Conservation (phyloP, 2,797 vertebrate species). For the Bovichtus diacanthus region DNA sequence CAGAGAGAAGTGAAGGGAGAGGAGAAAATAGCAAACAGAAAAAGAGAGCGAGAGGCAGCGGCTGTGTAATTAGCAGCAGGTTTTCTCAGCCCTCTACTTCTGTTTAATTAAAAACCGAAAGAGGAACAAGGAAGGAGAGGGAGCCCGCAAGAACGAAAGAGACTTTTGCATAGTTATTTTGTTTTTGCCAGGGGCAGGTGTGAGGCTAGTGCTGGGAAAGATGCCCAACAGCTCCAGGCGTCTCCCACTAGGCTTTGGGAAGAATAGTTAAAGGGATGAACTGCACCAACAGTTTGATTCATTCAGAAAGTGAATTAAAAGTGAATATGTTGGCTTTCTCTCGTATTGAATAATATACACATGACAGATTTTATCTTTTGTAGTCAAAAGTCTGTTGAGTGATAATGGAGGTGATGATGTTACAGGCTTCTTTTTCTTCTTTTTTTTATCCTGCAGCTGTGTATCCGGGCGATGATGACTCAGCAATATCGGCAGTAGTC, state of each 20-base stretch:
- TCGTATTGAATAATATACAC: constrained; percentile 13
- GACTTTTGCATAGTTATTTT: constrained; percentile 77
- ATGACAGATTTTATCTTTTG: not conserved
- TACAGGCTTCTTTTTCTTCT: constrained; percentile 13
- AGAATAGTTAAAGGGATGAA: constrained; percentile 63
- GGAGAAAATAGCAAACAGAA: constrained; percentile 57
- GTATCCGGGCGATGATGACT: constrained; percentile 71
- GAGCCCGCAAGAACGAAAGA: constrained; percentile 59
- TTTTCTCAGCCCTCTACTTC: constrained; percentile 80
- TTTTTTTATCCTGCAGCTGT: constrained; percentile 54
- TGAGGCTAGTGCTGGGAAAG: constrained; percentile 67
- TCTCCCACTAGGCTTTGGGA: constrained; percentile 62
- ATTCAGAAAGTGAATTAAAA: constrained; percentile 59
- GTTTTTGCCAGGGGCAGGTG: constrained; percentile 80
- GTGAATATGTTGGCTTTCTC: constrained; percentile 20
- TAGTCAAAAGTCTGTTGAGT: constrained; percentile 43
- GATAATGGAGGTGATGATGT: constrained; percentile 54
- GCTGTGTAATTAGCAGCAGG: constrained; percentile 83
- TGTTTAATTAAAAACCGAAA: constrained; percentile 84
- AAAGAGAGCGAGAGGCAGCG: constrained; percentile 64
- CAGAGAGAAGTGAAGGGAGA: constrained; percentile 39
- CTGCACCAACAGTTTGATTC: constrained; percentile 62
- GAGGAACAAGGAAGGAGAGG: constrained; percentile 68
- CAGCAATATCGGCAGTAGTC: constrained; percentile 75
- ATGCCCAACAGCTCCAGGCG: constrained; percentile 70